A percentile compares a stretch with the other conserved stretches of the same genome.
These are phyloP conservation scores for Hafferia zeledoni DNA, from an alignment of 2,797 vertebrate genomes.

Conservation along the genomic window DNA sequence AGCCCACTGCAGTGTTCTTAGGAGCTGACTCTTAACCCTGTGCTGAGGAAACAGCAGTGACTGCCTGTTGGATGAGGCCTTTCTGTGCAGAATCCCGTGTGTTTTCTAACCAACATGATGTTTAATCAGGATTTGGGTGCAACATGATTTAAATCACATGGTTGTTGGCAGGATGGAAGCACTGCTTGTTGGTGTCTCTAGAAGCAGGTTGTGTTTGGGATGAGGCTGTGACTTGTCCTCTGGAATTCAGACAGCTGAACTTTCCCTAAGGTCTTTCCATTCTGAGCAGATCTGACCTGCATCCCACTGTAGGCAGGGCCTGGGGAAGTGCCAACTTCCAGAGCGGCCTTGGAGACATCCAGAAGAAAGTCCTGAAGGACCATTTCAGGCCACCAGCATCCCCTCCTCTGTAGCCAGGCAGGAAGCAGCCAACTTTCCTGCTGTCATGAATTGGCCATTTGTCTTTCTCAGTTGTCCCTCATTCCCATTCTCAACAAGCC, in stretches of 20 bases:
- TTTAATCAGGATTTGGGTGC: neutral
- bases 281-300: neutral
- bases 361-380: neutral
- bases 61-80: neutral
- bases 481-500: neutral
- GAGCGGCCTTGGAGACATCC: neutral
- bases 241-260: neutral
- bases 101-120: neutral
- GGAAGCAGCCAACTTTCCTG: neutral
- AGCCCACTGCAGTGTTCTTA: neutral
- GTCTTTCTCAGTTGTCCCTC: neutral
- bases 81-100: neutral
- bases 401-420: neutral
- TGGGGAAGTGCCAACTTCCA: neutral
- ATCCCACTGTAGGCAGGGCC: neutral
- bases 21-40: neutral
- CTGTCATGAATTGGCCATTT: neutral
- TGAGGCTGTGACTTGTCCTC: neutral
- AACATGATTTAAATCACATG: accelerated
- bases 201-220: neutral
- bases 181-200: neutral
- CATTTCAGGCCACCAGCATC: neutral
- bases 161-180: neutral
- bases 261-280: neutral
- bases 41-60: neutral